Percentiles rank a stretch among this genome's conserved stretches.
Evolutionary conservation across 1,140 invertebrate genomes (phyloP).

Genomic region (Trachymyrmex septentrionalis): DNA sequence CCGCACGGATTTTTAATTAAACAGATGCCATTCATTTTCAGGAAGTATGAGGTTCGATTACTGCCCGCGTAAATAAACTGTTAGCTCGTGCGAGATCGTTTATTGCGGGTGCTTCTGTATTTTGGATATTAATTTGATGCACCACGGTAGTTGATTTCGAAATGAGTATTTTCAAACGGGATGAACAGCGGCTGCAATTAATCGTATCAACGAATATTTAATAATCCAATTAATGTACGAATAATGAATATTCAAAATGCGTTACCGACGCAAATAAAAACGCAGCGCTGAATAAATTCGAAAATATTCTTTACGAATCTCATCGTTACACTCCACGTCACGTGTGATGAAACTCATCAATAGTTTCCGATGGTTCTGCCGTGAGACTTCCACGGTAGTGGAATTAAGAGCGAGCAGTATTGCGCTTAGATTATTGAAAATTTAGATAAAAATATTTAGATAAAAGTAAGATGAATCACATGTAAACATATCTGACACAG

Average conservation of each 20-base stretch:
- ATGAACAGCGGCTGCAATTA: constrained; percentile 22
- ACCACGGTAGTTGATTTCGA: constrained; percentile 34
- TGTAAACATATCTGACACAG: too few relatives aligned
- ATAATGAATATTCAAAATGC: constrained; percentile 10
- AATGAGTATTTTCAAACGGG: constrained; percentile 30
- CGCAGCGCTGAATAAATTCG: not conserved
- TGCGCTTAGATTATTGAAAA: too few relatives aligned
- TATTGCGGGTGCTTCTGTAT: not conserved
- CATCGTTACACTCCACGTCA: not conserved
- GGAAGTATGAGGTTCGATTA: constrained; percentile 21
- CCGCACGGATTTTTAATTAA: constrained; percentile 29
- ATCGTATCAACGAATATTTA: constrained; percentile 36
- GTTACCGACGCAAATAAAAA: constrained; percentile 8
- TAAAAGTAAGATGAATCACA: too few relatives aligned
- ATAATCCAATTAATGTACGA: constrained; percentile 4
- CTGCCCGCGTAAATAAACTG: constrained; percentile 16
- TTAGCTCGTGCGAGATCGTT: constrained; percentile 13
- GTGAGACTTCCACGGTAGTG: not conserved
- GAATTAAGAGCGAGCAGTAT: too few relatives aligned
- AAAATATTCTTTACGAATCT: not conserved
- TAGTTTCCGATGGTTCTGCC: not conserved
- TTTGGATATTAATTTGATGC: constrained; percentile 49
- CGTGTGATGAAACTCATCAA: not conserved
- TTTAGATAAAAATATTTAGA: too few relatives aligned
- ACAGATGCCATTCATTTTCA: constrained; percentile 39